Percentiles rank a stretch among this genome's conserved stretches.
phyloP scores from a whole-genome alignment of 2,888 invertebrate genomes.

The Leptopilina myrica region DNA sequence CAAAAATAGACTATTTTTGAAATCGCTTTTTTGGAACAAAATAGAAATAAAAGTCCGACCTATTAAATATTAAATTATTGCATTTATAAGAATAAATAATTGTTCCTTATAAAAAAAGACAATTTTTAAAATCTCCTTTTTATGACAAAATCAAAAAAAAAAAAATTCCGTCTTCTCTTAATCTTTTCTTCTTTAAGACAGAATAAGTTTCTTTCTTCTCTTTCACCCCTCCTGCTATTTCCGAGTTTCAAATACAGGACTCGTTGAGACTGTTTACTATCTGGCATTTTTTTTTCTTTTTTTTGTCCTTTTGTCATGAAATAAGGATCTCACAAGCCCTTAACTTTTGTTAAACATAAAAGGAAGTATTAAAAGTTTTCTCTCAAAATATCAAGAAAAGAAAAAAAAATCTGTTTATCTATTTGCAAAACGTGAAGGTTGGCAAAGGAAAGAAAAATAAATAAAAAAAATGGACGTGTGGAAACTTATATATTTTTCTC shows the following conservation, averaged over 20 bases:
- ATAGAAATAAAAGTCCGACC: too few relatives aligned
- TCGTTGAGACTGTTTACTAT: conserved; percentile 6
- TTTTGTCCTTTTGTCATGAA: neutral
- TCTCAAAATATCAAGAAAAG: conserved; percentile 4
- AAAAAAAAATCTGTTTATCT: neutral
- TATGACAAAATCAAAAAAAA: neutral
- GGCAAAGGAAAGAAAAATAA: neutral
- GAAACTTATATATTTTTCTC: neutral
- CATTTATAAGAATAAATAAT: too few relatives aligned
- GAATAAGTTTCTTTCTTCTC: neutral
- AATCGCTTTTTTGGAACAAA: too few relatives aligned
- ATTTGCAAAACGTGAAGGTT: neutral
- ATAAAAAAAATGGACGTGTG: neutral
- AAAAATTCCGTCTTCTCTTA: neutral
- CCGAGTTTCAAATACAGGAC: neutral
- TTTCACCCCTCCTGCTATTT: neutral
- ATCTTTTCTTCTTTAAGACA: neutral
- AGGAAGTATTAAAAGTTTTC: conserved; percentile 12
- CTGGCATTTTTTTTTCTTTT: neutral
- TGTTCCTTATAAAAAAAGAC: too few relatives aligned
- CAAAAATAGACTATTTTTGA: too few relatives aligned
- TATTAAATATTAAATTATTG: too few relatives aligned
- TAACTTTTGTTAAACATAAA: conserved; percentile 15
- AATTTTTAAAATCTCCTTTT: neutral
- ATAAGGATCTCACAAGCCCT: conserved; percentile 7